Conservation (phyloP, 2,888 invertebrate genomes). For the Netelia fuscicornis region DNA sequence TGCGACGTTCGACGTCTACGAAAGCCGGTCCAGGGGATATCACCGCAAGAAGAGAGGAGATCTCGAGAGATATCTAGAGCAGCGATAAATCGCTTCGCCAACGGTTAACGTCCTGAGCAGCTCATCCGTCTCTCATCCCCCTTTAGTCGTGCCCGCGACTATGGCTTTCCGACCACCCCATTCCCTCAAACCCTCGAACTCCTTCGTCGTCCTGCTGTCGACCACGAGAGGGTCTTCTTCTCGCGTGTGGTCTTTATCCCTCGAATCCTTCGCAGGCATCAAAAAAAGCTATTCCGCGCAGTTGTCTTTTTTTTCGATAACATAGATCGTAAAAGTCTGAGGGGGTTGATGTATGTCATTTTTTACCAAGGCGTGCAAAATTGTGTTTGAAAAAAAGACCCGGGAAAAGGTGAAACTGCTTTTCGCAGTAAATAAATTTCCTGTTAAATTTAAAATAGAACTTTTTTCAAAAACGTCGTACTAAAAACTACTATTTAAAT, state of each 20-base stretch:
- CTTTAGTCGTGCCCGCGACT: slow-evolving; percentile 58
- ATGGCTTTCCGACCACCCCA: slow-evolving; percentile 47
- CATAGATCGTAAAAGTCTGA: not conserved
- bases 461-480: too few species aligned
- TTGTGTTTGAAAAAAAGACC: not conserved
- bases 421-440: too few species aligned
- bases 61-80: slow-evolving; percentile 76
- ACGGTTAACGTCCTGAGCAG: slow-evolving; percentile 82
- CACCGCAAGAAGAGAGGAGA: slow-evolving; percentile 34
- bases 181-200: slow-evolving; percentile 54
- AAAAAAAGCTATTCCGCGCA: slow-evolving; percentile 56
- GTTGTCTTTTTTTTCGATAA: slow-evolving; percentile 23
- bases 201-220: slow-evolving; percentile 51
- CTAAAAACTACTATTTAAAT: not conserved
- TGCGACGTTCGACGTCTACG: slow-evolving; percentile 19
- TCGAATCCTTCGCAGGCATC: slow-evolving; percentile 10
- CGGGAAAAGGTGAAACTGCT: not conserved
- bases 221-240: slow-evolving; percentile 47
- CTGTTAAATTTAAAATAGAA: not conserved
- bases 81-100: slow-evolving; percentile 81
- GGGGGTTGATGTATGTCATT: not conserved
- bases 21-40: slow-evolving; percentile 33
- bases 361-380: not conserved
- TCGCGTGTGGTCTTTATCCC: slow-evolving; percentile 42
- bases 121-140: slow-evolving; percentile 71